phyloP scores from a whole-genome alignment of 2,888 invertebrate species.

The Zaprionus obscuricornis region DNA sequence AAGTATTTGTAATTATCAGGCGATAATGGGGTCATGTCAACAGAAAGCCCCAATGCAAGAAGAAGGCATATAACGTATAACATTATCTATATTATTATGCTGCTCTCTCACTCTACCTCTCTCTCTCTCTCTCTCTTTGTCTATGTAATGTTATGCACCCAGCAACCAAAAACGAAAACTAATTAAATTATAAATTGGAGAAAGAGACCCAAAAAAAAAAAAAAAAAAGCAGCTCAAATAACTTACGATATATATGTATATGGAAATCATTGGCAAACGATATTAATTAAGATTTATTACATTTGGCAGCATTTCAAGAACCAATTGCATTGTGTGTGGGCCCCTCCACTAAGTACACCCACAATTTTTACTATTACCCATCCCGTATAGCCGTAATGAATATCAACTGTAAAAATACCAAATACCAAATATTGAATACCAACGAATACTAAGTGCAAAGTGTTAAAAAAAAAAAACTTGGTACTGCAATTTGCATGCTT shows the following conservation, averaged over 20 bases:
- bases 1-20: slow-evolving; percentile 65
- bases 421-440: no score
- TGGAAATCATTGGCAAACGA: slow-evolving; percentile 63
- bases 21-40: slow-evolving; percentile 74
- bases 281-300: slow-evolving; percentile 71
- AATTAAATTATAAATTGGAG: slow-evolving; percentile 64
- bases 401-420: no score
- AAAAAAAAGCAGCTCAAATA: no score
- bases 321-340: slow-evolving; percentile 45
- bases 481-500: slow-evolving; percentile 58
- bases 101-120: not conserved
- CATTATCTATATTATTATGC: slow-evolving; percentile 49
- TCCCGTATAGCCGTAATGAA: no score
- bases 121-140: slow-evolving; percentile 1
- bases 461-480: slow-evolving; percentile 17
- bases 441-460: not conserved
- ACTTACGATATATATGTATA: no score
- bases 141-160: no score
- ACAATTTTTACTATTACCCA: no score
- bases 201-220: slow-evolving; percentile 40
- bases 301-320: slow-evolving; percentile 57
- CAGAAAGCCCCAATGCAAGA: slow-evolving; percentile 42
- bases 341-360: no score
- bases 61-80: slow-evolving; percentile 31
- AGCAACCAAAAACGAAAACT: slow-evolving; percentile 36